A percentile compares a stretch with the other conserved stretches of the same genome.
phyloP scores from a whole-genome alignment of 2,797 vertebrate genomes.

The Gadopsis marmoratus region DNA sequence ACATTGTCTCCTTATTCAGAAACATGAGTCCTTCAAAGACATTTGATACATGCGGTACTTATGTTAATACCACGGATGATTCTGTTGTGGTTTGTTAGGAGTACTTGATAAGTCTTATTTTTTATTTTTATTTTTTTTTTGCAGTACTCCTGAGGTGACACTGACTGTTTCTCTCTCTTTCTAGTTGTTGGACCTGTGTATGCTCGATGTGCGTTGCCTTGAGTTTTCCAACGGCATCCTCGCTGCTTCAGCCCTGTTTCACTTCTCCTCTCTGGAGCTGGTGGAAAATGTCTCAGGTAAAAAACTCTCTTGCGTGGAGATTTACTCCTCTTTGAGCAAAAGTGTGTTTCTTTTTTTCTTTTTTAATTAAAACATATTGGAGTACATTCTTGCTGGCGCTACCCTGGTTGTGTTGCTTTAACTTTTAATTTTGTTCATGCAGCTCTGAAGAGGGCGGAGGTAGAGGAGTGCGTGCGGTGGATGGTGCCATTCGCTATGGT shows the following conservation, averaged over 20 bases:
- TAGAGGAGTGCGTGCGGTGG: conserved; percentile 93
- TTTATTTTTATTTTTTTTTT: not conserved
- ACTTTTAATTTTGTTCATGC: not conserved
- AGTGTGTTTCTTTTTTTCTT: no score
- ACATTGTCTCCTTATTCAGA: not conserved
- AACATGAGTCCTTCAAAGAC: not conserved
- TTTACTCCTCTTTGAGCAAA: not conserved
- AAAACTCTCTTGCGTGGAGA: rapidly evolving
- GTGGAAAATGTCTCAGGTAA: conserved; percentile 95
- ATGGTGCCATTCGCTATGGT: conserved; percentile 96
- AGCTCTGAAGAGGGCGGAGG: conserved; percentile 91
- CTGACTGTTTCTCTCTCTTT: not conserved
- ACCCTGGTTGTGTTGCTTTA: not conserved
- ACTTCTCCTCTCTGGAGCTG: conserved; percentile 94
- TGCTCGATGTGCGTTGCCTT: conserved; percentile 92
- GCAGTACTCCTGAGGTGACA: not conserved
- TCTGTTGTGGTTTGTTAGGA: not conserved
- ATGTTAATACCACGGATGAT: not conserved
- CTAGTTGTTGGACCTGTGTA: conserved; percentile 93
- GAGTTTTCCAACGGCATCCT: conserved; percentile 92
- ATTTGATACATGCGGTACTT: no score
- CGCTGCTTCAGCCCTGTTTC: conserved; percentile 95
- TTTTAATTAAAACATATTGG: not conserved
- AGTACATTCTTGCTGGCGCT: not conserved
- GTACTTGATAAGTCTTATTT: not conserved